phyloP scores from a whole-genome alignment of 2,113 vertebrate species.

The Promerops cafer region DNA sequence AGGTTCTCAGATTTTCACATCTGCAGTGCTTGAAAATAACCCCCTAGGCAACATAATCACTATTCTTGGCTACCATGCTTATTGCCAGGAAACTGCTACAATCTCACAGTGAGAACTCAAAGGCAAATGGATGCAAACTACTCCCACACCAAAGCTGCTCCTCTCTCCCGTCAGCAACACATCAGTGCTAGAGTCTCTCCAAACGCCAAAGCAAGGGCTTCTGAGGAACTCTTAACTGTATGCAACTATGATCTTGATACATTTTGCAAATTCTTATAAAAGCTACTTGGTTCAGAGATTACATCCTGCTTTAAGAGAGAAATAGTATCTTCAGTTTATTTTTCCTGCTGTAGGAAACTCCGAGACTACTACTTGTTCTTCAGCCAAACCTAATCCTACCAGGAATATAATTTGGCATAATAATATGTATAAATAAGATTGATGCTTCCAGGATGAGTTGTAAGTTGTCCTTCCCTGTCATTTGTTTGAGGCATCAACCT shows the following conservation, averaged over 20 bases:
- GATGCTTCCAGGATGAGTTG: constrained; percentile 36
- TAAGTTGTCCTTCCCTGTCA: constrained; percentile 26
- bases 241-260: not conserved
- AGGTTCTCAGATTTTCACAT: not conserved
- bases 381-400: constrained; percentile 38
- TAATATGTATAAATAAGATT: not conserved
- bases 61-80: not conserved
- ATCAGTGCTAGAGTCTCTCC: not conserved
- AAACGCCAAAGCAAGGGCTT: not conserved
- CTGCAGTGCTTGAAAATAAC: not conserved
- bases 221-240: not conserved
- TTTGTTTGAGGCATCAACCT: constrained; percentile 20
- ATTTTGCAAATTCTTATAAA: not conserved
- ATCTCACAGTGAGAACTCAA: not conserved
- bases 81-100: not conserved
- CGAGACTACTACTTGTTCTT: not conserved
- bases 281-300: not conserved
- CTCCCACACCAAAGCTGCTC: not conserved
- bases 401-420: constrained; percentile 38
- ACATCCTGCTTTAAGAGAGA: not conserved
- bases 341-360: not conserved
- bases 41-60: not conserved
- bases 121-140: not conserved
- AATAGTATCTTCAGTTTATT: not conserved
- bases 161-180: not conserved